Evolutionary conservation across 2,888 invertebrate genomes (phyloP), one percentile per base, ranked within the genome.

Genomic region (Troglohyphantes excavatus): DNA sequence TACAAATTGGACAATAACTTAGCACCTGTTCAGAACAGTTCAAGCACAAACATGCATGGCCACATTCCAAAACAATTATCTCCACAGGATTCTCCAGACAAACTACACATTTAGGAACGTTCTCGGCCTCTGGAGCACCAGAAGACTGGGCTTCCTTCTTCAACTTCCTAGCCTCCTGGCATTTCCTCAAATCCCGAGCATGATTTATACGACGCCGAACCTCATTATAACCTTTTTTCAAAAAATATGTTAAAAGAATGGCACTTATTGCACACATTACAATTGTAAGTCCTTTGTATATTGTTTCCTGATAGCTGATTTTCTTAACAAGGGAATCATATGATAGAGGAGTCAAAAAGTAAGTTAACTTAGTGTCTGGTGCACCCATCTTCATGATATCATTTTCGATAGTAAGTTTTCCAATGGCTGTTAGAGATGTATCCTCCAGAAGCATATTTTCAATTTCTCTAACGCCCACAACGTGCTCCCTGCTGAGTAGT

Each of bases 31-130:
- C 95, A 0, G 95, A 95, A 93, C 98, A 98, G 93, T 97, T 97
- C 93, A 96, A 96, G 93, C 98, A 98, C 33, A 98, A 94, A 92
- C 97, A 97, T 6, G 98, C 96, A 93, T 98, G 98, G 0, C 98
- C 98, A 93, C 98, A 98, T 0, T 97, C 97, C 90, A 98, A 93
- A 81, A 98, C 94, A 92, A 98, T 96, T 61, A 97, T 96, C 95
- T 98, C 97, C 92, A 97, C 96, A 0, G 97, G 97, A 94, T 97
- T 97, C 86, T 95, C 95, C 53, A 96, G 95, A 93, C 98, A 98
- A n/a, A 98, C 96, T 26, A 97, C 96, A 93, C 98, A 98, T 11
- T 96, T 93, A 92, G 96, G 96, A 93, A 95, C 95, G 68, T 83
- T 21, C 6, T 59, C 81, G 78, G 79, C 13, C 17, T n/a, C 70